phyloP scores from a whole-genome alignment of 2,888 invertebrate species.

The Pandemis heparana region DNA sequence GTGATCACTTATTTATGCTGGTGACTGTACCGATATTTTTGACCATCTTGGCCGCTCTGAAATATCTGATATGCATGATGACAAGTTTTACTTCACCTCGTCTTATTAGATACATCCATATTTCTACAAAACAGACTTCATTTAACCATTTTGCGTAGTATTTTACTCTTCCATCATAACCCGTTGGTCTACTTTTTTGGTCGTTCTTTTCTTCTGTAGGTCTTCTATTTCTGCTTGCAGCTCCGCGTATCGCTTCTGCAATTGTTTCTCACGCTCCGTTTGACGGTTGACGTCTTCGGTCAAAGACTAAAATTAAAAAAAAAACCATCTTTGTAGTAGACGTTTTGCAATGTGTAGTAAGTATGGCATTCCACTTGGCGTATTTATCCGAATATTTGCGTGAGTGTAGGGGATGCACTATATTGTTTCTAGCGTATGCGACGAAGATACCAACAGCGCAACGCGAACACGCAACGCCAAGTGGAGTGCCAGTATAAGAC shows the following conservation, averaged over 20 bases:
- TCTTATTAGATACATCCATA: not conserved
- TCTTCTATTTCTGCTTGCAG: constrained; percentile 88
- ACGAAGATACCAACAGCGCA: too few relatives aligned
- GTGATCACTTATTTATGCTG: too few relatives aligned
- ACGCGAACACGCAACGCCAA: too few relatives aligned
- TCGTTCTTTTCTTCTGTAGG: constrained; percentile 65
- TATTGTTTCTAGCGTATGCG: too few relatives aligned
- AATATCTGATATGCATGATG: too few relatives aligned
- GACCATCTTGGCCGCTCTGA: too few relatives aligned
- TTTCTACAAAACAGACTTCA: not conserved
- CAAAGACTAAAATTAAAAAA: constrained; percentile 86
- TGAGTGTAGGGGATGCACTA: too few relatives aligned
- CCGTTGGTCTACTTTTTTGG: constrained; percentile 51
- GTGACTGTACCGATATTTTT: too few relatives aligned
- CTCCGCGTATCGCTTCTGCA: constrained; percentile 94
- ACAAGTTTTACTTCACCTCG: not conserved
- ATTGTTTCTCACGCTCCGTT: constrained; percentile 94
- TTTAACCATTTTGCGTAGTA: not conserved
- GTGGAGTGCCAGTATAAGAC: too few relatives aligned
- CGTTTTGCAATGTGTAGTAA: too few relatives aligned
- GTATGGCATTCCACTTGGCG: too few relatives aligned
- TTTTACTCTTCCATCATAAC: constrained; percentile 23
- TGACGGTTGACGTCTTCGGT: constrained; percentile 97
- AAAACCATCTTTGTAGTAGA: not conserved
- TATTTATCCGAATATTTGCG: too few relatives aligned